phyloP scores from a whole-genome alignment of 2,888 invertebrate species.

The Beris morrisii region DNA sequence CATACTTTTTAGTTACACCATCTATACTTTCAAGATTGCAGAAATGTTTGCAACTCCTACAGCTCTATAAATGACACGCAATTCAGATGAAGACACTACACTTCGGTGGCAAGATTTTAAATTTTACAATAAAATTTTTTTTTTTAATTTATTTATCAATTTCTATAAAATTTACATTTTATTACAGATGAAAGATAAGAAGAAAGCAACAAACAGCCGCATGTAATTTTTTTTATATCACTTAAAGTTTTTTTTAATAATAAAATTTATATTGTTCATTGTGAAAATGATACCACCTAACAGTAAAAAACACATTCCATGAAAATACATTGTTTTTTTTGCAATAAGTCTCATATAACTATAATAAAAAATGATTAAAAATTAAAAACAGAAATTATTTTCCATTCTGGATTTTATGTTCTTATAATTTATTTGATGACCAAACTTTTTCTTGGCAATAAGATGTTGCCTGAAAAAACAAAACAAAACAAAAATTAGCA shows the following conservation, averaged over 20 bases:
- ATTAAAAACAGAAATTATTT: too few relatives aligned
- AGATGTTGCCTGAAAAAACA: constrained; percentile 48
- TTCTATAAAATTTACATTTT: constrained; percentile 22
- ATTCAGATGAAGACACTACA: too few relatives aligned
- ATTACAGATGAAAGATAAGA: constrained; percentile 11
- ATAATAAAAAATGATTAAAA: constrained; percentile 13
- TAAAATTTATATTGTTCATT: constrained; percentile 1
- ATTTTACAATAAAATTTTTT: too few relatives aligned
- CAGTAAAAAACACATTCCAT: constrained; percentile 17
- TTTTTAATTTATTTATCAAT: constrained; percentile 6
- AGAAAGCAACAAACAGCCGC: constrained; percentile 29
- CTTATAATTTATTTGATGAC: constrained; percentile 37
- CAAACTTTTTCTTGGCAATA: constrained; percentile 54
- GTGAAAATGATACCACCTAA: constrained; percentile 8
- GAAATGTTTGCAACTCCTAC: too few relatives aligned
- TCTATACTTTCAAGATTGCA: too few relatives aligned
- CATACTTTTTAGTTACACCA: too few relatives aligned
- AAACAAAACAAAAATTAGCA: neutral
- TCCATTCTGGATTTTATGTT: neutral
- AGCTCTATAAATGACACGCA: too few relatives aligned
- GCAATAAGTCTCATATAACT: constrained; percentile 1
- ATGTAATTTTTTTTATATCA: constrained; percentile 21
- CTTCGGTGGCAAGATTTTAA: too few relatives aligned
- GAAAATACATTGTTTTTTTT: neutral
- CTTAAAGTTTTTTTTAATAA: constrained; percentile 16